These are phyloP conservation scores for Caretta caretta DNA, from an alignment of 2,113 vertebrate species.

Conservation along the genomic window DNA sequence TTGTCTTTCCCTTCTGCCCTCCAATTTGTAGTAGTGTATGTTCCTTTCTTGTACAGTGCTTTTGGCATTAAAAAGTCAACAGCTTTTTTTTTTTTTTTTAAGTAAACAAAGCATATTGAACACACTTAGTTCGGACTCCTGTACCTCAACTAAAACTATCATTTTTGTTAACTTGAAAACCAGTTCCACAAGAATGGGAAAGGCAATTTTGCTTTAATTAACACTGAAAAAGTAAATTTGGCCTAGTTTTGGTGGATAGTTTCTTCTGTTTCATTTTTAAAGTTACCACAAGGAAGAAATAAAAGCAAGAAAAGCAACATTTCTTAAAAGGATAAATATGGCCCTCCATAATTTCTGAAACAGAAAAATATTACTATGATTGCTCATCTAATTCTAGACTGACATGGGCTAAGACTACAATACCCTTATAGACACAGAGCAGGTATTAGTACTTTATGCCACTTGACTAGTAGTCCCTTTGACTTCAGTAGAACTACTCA, in stretches of 20 bases:
- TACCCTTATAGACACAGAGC: not conserved
- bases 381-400: not conserved
- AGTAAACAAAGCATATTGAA: not conserved
- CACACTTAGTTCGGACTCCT: not conserved
- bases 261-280: not conserved
- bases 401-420: not conserved
- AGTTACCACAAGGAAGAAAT: constrained; percentile 22
- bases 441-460: not conserved
- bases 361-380: not conserved
- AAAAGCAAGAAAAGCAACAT: constrained; percentile 19
- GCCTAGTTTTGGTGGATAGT: not conserved
- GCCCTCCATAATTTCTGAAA: not conserved
- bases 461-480: not conserved
- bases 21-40: not conserved
- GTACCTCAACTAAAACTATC: constrained; percentile 36
- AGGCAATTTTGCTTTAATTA: constrained; percentile 4
- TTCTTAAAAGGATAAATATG: not conserved
- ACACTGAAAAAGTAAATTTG: not conserved
- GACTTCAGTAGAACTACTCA: not conserved
- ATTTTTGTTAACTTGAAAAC: constrained; percentile 12
- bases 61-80: not conserved
- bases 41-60: not conserved
- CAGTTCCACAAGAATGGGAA: accelerated
- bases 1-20: not conserved
- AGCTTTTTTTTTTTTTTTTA: not conserved